These are phyloP conservation scores for Calvadosia cruxmelitensis DNA, from an alignment of 30 jellyfish, hydroid and myxozoan species.

Conservation along the genomic window DNA sequence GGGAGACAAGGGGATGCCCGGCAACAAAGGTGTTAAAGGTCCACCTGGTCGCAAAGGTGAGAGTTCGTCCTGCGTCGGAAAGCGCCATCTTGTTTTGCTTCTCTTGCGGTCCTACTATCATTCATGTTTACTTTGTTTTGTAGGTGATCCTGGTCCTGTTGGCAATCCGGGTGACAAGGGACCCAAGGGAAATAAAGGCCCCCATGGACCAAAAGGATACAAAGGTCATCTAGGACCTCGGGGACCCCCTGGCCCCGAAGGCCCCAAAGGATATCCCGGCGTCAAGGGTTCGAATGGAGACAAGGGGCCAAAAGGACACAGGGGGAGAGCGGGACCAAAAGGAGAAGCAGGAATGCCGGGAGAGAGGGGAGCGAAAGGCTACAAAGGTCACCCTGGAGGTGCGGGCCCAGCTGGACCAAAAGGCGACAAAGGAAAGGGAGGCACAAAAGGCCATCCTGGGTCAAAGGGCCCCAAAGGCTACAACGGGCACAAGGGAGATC, in stretches of 20 bases:
- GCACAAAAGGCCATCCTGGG: constrained; percentile 1
- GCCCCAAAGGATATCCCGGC: constrained; percentile 6
- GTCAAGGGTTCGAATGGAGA: constrained; percentile 1
- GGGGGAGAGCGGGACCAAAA: constrained; percentile 2
- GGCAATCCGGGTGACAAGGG: constrained; percentile 12
- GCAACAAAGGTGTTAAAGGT: not conserved
- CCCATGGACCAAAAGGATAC: constrained; percentile 5
- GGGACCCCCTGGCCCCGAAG: not conserved
- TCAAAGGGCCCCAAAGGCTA: not conserved
- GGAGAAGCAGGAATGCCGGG: constrained; percentile 13
- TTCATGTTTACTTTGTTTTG: too few species aligned
- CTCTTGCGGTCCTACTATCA: too few species aligned
- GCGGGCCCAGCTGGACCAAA: not conserved
- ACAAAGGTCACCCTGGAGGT: not conserved
- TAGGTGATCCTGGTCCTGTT: not conserved
- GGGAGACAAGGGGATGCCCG: not conserved
- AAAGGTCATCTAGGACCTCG: not conserved
- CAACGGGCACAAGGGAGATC: not conserved
- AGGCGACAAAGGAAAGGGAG: not conserved
- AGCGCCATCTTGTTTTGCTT: too few species aligned
- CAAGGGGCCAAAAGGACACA: constrained; percentile 2
- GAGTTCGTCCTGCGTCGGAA: too few species aligned
- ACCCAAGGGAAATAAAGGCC: constrained; percentile 11
- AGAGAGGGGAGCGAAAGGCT: not conserved
- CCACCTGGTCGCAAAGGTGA: not conserved